Percentiles rank a stretch among this genome's conserved stretches.
phyloP scores from a whole-genome alignment of 2,797 vertebrate species.

The Gobionotothen gibberifrons region DNA sequence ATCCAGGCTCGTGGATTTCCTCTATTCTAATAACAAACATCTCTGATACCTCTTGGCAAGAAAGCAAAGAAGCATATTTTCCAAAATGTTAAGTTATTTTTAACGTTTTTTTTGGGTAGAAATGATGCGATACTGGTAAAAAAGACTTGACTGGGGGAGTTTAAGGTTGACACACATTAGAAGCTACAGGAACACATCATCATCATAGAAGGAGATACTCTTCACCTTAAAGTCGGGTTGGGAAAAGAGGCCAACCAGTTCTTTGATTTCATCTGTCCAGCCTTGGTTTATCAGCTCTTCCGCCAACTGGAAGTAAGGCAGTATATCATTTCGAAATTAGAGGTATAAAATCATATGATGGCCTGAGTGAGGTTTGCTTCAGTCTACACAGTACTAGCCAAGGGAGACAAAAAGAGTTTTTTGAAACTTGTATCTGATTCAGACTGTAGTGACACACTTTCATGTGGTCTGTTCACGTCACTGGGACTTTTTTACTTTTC shows the following conservation, averaged over 20 bases:
- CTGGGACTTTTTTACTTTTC: not conserved
- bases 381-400: not conserved
- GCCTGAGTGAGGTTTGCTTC: constrained; percentile 24
- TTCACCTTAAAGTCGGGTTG: constrained; percentile 92
- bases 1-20: too few relatives aligned
- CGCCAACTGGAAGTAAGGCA: constrained; percentile 83
- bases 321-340: constrained; percentile 40
- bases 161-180: not conserved
- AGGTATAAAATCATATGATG: constrained; percentile 32
- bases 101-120: not conserved
- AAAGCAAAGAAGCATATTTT: not conserved
- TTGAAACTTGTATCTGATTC: constrained; percentile 13
- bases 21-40: not conserved
- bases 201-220: constrained; percentile 24
- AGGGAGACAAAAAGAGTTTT: constrained; percentile 3
- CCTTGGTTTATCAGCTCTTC: constrained; percentile 86
- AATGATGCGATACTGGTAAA: constrained; percentile 1
- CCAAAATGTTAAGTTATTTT: not conserved
- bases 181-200: constrained; percentile 16
- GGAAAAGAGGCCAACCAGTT: constrained; percentile 89
- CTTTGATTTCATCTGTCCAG: constrained; percentile 86
- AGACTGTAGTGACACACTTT: constrained; percentile 30
- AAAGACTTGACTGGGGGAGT: not conserved
- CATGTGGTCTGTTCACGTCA: constrained; percentile 27
- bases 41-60: not conserved